Evolutionary conservation across 2,113 vertebrate species (phyloP), one percentile per base, ranked within the genome.

Genomic region (Periophthalmus modestus): DNA sequence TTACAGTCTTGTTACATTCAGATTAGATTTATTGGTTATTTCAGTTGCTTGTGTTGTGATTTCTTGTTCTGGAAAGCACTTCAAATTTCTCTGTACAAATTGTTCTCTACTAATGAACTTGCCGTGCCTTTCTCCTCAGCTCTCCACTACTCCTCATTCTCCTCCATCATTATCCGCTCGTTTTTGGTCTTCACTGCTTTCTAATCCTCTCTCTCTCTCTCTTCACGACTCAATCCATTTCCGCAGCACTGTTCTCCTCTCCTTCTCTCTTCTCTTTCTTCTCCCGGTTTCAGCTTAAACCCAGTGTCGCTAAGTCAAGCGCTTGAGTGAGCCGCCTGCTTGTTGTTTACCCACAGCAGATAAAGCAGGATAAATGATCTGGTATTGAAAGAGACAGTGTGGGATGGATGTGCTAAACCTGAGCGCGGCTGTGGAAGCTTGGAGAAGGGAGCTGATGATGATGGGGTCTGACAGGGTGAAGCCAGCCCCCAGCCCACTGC

Each of bases 301-400:
- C 39, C 39, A 10, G 39, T 43, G 39, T 43, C 39, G 10, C 12
- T 6, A 23, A 58, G 11, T 59, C 23, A 0, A 14, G 21, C 61
- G 43, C 69, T 65, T 69, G 43, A 24, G 65, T 73, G 65, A 72
- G 67, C 62, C 5, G 55, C 46, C 47, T n/a, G 12, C 46, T 69
- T 63, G 69, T 76, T 72, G 48, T 74, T 79, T 70, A 79, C 74
- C 57, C 65, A 3, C 16, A 28, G 34, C 24, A 79, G 68, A 79
- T 62, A 63, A 72, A 76, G 66, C 36, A 76, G 58, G 59, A 71
- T 39, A 77, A 72, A 69, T 14, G 12, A 14, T 48, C 23, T 74
- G 74, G 81, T 72, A 76, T 80, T 73, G 66, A 71, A 24, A 68
- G 43, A n/a, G 68, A 74, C 52, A 62, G 34, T 46, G 55, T 78